Evolutionary conservation across 1,140 invertebrate species (phyloP).

Genomic region (Brachionus manjavacas): DNA sequence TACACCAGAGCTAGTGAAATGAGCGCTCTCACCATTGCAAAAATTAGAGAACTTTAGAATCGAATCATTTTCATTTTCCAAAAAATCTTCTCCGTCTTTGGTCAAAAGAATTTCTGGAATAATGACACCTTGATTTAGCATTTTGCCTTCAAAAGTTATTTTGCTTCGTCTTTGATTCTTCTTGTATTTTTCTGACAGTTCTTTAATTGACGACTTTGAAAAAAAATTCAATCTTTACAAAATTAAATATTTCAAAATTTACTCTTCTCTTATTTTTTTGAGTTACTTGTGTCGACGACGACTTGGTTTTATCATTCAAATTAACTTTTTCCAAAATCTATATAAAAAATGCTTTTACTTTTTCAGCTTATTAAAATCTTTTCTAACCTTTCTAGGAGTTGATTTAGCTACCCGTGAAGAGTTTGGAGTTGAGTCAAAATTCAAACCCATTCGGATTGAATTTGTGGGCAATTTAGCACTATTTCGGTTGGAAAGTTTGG

Average conservation of each 20-base stretch:
- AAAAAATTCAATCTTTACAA: neutral
- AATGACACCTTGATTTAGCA: neutral
- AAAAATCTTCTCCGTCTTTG: neutral
- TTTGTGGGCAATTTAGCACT: neutral
- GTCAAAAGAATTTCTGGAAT: neutral
- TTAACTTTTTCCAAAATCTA: neutral
- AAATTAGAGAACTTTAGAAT: neutral
- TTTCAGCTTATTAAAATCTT: neutral
- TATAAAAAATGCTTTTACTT: neutral
- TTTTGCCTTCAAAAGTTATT: neutral
- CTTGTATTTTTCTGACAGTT: neutral
- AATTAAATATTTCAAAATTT: neutral
- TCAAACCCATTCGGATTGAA: neutral
- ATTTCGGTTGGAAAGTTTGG: neutral
- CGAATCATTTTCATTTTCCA: neutral
- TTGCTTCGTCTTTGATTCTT: slow-evolving; percentile 7
- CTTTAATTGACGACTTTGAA: neutral
- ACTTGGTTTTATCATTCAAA: neutral
- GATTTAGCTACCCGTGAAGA: neutral
- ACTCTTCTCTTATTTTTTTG: slow-evolving; percentile 27
- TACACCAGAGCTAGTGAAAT: slow-evolving; percentile 12
- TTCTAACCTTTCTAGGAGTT: neutral
- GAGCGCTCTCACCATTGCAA: neutral
- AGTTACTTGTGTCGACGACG: neutral
- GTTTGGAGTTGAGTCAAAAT: neutral